Conservation (phyloP, 2,888 invertebrate genomes). For the Thalpophila matura region DNA sequence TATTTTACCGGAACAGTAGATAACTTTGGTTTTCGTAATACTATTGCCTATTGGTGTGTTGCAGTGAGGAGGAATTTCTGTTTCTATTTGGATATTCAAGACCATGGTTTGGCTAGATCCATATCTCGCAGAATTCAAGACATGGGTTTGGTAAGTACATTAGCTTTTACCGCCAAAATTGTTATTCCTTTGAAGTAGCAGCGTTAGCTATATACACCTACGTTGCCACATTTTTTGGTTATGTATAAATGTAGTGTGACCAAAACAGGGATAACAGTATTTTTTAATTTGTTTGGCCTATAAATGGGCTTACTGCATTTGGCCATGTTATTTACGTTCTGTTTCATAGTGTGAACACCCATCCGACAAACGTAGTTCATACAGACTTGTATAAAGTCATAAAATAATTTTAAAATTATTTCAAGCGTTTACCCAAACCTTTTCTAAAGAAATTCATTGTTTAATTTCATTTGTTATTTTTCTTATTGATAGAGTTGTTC, state of each 20-base stretch:
- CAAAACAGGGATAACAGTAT: conserved; percentile 62
- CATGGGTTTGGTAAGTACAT: conserved; percentile 93
- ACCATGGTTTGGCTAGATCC: conserved; percentile 92
- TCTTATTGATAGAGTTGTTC: conserved; percentile 1
- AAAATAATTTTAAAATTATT: background rate
- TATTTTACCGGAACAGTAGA: conserved; percentile 51
- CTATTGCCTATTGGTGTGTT: conserved; percentile 65
- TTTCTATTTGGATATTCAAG: conserved; percentile 95
- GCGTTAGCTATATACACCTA: conserved; percentile 43
- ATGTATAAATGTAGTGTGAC: conserved; percentile 65
- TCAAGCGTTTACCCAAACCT: background rate
- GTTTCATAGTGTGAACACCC: conserved; percentile 50
- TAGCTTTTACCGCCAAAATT: conserved; percentile 79
- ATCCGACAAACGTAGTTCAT: background rate
- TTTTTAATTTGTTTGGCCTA: conserved; percentile 37
- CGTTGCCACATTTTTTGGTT: conserved; percentile 73
- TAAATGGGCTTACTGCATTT: conserved; percentile 64
- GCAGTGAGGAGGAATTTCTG: conserved; percentile 92
- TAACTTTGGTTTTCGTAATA: conserved; percentile 44
- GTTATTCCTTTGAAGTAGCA: conserved; percentile 33
- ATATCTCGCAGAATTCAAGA: conserved; percentile 93
- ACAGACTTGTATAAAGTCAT: background rate
- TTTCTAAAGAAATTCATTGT: background rate
- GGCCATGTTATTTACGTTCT: conserved; percentile 74
- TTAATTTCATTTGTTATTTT: conserved; percentile 1